Evolutionary conservation across 2,888 invertebrate species (phyloP).

Genomic region (Masnerella sp.): DNA sequence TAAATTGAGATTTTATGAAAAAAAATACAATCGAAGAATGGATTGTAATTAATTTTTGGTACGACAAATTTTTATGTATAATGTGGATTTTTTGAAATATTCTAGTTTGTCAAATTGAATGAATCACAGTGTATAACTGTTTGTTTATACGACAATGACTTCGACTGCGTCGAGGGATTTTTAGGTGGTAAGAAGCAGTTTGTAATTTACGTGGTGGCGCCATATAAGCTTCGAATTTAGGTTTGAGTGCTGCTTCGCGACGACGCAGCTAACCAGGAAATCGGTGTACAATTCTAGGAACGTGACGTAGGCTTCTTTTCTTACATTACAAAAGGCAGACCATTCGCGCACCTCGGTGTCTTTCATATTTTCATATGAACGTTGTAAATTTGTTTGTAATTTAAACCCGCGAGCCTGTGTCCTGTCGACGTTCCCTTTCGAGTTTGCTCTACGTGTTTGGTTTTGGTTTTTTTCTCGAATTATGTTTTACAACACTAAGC

Average conservation of each 20-base stretch:
- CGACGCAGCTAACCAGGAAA: too few species aligned
- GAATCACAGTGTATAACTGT: too few species aligned
- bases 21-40: too few species aligned
- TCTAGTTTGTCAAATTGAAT: too few species aligned
- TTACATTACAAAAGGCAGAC: conserved; percentile 1
- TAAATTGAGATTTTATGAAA: too few species aligned
- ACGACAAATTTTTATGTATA: too few species aligned
- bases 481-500: conserved; percentile 2
- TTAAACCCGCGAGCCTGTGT: conserved; percentile 2
- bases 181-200: conserved; percentile 43
- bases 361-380: conserved; percentile 26
- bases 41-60: too few species aligned
- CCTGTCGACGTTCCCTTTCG: conserved; percentile 4
- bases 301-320: background rate
- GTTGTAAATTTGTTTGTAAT: conserved; percentile 8
- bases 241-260: too few species aligned
- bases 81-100: too few species aligned
- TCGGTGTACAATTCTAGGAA: background rate
- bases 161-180: conserved; percentile 22
- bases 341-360: background rate
- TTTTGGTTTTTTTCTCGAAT: conserved; percentile 23
- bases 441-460: conserved; percentile 10
- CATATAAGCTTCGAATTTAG: conserved; percentile 50
- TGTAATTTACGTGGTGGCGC: conserved; percentile 53
- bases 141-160: conserved; percentile 40